Base-by-base conservation (phyloP, 2,113 vertebrate species). In the Chlorodrepanis virens region DNA sequence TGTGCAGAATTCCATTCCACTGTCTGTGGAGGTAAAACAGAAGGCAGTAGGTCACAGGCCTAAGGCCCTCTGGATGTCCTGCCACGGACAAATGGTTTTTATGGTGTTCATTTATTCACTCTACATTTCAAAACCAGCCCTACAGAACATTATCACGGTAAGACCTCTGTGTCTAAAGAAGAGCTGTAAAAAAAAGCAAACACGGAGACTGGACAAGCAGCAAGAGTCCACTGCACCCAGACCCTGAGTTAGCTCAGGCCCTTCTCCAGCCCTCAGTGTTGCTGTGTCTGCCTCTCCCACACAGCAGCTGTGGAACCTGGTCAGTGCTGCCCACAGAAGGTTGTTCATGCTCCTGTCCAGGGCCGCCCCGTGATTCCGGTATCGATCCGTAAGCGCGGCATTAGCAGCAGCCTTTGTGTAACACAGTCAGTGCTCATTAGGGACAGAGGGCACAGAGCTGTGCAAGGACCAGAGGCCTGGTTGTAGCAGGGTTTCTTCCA, bases 381-480 rank as follows among this genome's bases (percentile, higher is more conserved):
- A 78, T 94, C 1, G 64, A 94, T 80, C 52, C 9, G 0, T 18
- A 3, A 52, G 90, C 14, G 1, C 92, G 87, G 50, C 88, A 60
- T 84, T 39, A 50, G 89, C 89, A 72, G 74, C 90, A 69, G 87
- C 69, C 4, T 65, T n/a, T 79, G 75, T 84, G n/a, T 64, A 22
- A 65, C 28, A 53, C 8, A 40, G 49, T 94, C 96, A 9, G 19
- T 94, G 7, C 82, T 96, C 20, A 0, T 74, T 44, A 78, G 79
- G 83, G 37, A 10, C 89, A 79, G 89, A 86, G 90, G 68, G 59
- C 64, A 69, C 75, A 47, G 82, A 52, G 93, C 93, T 92, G 68
- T 50, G 68, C 83, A 21, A 42, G 63, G 77, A 67, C 29, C 79
- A 80, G 39, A 60, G 60, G 67, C 81, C 83, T 40, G 9, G 9